Evolutionary conservation across 1,140 invertebrate genomes (phyloP).

Genomic region (Akabosia matsudoensis): DNA sequence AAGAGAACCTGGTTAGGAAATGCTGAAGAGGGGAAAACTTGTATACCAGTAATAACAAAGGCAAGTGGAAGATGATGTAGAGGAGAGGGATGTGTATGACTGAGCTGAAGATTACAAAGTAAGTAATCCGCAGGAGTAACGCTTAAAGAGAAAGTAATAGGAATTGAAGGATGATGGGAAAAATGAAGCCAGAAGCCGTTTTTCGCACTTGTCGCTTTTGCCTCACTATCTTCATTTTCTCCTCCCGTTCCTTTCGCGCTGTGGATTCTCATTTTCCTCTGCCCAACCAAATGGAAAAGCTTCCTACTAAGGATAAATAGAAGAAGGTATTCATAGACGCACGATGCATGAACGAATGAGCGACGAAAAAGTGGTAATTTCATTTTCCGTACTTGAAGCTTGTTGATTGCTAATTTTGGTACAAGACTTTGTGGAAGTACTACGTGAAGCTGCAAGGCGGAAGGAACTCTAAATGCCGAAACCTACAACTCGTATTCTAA

Average conservation of each 20-base stretch:
- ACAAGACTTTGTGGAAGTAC: too few species aligned
- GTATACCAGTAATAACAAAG: not conserved
- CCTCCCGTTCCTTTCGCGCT: not conserved
- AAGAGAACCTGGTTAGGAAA: not conserved
- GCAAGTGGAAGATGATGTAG: not conserved
- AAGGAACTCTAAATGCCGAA: too few species aligned
- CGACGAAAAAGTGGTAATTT: too few species aligned
- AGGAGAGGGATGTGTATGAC: not conserved
- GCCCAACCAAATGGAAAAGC: not conserved
- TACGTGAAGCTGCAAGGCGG: too few species aligned
- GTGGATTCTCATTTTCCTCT: not conserved
- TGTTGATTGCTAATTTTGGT: too few species aligned
- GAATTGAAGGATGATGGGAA: not conserved
- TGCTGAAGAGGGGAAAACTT: too few species aligned
- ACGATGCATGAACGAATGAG: too few species aligned
- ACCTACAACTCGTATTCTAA: too few species aligned
- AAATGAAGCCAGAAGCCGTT: conserved; percentile 3
- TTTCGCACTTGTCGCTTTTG: conserved; percentile 5
- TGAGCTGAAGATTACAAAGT: conserved; percentile 14
- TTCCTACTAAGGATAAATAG: not conserved
- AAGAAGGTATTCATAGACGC: too few species aligned
- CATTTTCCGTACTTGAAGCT: too few species aligned
- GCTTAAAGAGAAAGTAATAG: conserved; percentile 11
- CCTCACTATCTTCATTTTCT: not conserved
- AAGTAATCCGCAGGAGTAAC: conserved; percentile 7